Evolutionary conservation across 2,113 vertebrate genomes (phyloP), one percentile per base, ranked within the genome.

Genomic region (Aviceda subcristata): DNA sequence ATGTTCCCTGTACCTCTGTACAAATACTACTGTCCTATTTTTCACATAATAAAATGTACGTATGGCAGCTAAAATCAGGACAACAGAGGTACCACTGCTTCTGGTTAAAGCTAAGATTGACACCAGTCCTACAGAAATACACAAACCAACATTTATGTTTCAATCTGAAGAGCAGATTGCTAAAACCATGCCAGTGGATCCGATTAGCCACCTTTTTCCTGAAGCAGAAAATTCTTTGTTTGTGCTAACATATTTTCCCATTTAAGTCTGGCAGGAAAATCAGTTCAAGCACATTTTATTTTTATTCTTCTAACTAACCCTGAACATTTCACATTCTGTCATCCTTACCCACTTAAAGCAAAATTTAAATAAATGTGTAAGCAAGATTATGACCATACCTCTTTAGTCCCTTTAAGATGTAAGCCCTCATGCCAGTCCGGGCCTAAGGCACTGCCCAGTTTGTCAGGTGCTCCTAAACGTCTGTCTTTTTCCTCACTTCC

Each of bases 371-470:
- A 88, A 53, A 46, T 3, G 5, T 18, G 15, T 48, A 68, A 87
- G 41, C 32, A 29, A 78, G 48, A 36, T 59, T 46, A 62, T 5
- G 38, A 26, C 87, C 48, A 5, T 68, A 99, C 99, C 98, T 99
- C 92, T 96, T 98, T 97, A 77, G 98, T 95, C 94, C 99, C 99
- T 98, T 97, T 98, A 7, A 99, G 98, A 88, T 87, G 86, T 57
- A 99, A 97, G 38, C 98, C 99, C 86, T 98, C 98, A 2, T 99
- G 99, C 99, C 99, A 99, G 24, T 99, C 99, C 0, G 99, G 99
- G 27, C 99, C 99, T 30, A 99, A 97, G 24, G 99, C 99, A 86
- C 99, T 99, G 77, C 99, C 99, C 39, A 97, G 39, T 79, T 96
- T 94, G 24, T 77, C 93, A 57, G 94, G 90, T 22, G 86, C 45